Percentiles rank a stretch among this genome's conserved stretches.
Conservation (phyloP, 2,797 vertebrate genomes). For the Capromys pilorides region DNA sequence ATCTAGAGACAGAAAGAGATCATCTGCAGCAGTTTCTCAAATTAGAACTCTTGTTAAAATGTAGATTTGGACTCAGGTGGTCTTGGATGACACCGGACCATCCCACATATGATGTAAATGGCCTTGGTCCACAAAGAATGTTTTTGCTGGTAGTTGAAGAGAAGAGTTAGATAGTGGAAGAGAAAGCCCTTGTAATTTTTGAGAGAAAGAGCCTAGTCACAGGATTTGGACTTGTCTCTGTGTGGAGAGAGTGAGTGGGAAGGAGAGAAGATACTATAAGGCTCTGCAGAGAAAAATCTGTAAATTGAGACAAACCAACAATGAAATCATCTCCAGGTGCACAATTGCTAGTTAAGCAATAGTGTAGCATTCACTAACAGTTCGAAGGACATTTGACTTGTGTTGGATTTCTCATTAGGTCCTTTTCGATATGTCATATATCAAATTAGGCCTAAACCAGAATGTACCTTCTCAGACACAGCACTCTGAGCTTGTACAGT, state of each 20-base stretch:
- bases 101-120: background rate
- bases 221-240: background rate
- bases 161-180: background rate
- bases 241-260: background rate
- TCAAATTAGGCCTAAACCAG: constrained; percentile 12
- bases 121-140: background rate
- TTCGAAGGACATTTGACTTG: constrained; percentile 2
- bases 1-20: background rate
- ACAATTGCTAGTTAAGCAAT: background rate
- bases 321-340: background rate
- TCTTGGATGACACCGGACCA: background rate
- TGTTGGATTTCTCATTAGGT: constrained; percentile 42
- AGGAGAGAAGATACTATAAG: background rate
- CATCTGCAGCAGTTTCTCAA: background rate
- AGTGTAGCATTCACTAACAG: background rate
- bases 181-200: background rate
- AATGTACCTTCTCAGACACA: background rate
- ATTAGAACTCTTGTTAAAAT: background rate
- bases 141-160: background rate
- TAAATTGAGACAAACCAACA: constrained; percentile 32
- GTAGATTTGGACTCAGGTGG: background rate
- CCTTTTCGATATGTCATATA: background rate
- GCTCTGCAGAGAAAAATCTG: background rate
- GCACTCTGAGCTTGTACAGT: constrained; percentile 41
- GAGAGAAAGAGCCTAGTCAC: background rate